Evolutionary conservation across 2,888 invertebrate genomes (phyloP).

Genomic region (Pimpla rufipes): DNA sequence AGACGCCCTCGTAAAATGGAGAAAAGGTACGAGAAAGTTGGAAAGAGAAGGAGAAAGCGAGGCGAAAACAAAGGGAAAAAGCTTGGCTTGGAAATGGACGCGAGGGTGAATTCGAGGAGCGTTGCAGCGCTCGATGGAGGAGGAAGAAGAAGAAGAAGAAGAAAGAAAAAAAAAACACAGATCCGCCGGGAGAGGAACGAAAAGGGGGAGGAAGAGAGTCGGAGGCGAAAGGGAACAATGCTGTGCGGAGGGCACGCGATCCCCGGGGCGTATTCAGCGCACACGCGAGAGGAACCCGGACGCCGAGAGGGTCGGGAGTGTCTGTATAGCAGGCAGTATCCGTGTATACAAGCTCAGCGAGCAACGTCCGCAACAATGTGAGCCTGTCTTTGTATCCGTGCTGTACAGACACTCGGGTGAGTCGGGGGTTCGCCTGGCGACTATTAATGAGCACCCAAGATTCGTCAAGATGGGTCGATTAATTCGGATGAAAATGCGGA

Average conservation of each 20-base stretch:
- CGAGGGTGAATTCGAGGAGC: conserved; percentile 40
- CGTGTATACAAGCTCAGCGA: background rate
- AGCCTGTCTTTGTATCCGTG: background rate
- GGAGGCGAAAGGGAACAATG: conserved; percentile 68
- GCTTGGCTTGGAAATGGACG: conserved; percentile 55
- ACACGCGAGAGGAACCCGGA: conserved; percentile 57
- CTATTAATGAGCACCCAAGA: too few relatives aligned
- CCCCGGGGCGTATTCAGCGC: conserved; percentile 71
- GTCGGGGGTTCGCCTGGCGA: background rate
- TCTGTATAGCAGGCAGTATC: background rate
- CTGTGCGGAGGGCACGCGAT: conserved; percentile 59
- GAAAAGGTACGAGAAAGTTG: conserved; percentile 64
- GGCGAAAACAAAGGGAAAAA: conserved; percentile 48
- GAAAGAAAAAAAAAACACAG: background rate
- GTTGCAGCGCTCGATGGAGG: conserved; percentile 41
- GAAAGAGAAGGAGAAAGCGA: conserved; percentile 52
- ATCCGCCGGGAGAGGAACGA: conserved; percentile 21
- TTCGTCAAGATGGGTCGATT: background rate
- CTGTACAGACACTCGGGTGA: background rate
- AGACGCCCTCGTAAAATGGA: conserved; percentile 76
- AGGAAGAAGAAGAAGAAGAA: conserved; percentile 37
- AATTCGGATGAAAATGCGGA: too few relatives aligned
- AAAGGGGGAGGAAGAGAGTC: conserved; percentile 39
- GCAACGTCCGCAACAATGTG: background rate
- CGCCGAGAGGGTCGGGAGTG: conserved; percentile 55